These are phyloP conservation scores for Euwallacea fornicatus DNA, from an alignment of 1,140 invertebrate species.

Conservation along the genomic window DNA sequence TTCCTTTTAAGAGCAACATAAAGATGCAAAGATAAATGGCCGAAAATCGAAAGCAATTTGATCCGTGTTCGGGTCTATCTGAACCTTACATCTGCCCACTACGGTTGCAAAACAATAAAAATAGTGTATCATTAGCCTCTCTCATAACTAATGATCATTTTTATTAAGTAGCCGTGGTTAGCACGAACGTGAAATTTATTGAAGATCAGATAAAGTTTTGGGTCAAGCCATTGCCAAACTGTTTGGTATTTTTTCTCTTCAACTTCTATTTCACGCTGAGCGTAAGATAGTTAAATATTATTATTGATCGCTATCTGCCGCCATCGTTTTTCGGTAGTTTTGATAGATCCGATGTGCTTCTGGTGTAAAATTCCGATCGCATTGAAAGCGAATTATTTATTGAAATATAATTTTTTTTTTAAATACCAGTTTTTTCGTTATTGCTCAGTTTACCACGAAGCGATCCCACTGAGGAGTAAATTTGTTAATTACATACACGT, in stretches of 20 bases:
- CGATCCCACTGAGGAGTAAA: too few species aligned
- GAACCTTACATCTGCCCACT: conserved; percentile 14
- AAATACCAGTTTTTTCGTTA: too few species aligned
- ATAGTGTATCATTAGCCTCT: conserved; percentile 27
- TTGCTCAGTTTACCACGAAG: too few species aligned
- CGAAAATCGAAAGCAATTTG: conserved; percentile 12
- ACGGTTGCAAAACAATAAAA: conserved; percentile 34
- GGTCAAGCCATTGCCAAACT: conserved; percentile 29
- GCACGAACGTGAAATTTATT: conserved; percentile 32
- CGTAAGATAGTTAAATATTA: conserved; percentile 13
- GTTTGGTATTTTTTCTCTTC: neutral
- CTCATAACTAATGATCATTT: conserved; percentile 35
- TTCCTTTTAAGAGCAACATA: conserved; percentile 5
- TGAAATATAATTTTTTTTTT: too few species aligned
- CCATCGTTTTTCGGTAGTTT: conserved; percentile 2
- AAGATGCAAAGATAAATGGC: neutral
- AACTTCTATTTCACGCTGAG: conserved; percentile 21
- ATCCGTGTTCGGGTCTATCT: conserved; percentile 10
- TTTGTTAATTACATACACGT: too few species aligned
- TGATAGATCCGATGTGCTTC: neutral
- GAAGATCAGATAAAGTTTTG: conserved; percentile 31
- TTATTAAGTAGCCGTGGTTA: conserved; percentile 30
- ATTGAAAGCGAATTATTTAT: too few species aligned
- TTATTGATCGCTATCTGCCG: conserved; percentile 15
- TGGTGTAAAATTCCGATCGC: too few species aligned